These are phyloP conservation scores for Taurulus bubalis DNA, from an alignment of 2,113 vertebrate genomes.

Conservation along the genomic window DNA sequence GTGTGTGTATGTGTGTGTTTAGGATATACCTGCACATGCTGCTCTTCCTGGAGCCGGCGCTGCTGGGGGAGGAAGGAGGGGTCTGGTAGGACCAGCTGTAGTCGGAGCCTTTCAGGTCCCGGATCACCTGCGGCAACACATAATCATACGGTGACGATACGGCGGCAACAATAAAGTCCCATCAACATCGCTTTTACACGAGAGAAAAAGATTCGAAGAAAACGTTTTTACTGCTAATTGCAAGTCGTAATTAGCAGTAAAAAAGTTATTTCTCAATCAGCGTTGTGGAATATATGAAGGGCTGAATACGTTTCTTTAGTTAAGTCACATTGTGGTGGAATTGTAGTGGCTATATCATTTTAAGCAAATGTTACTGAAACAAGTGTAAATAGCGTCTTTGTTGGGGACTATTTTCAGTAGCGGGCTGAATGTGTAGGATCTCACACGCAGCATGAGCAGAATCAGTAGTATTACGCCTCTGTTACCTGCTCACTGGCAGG, in stretches of 20 bases:
- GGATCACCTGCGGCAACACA: slow-evolving; percentile 88
- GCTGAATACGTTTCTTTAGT: not conserved
- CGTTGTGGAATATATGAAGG: not conserved
- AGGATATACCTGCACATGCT: slow-evolving; percentile 95
- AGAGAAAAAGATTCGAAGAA: not conserved
- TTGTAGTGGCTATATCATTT: not conserved
- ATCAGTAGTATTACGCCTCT: not conserved
- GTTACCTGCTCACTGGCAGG: slow-evolving; percentile 96
- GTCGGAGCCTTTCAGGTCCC: slow-evolving; percentile 97
- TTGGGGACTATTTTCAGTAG: not conserved
- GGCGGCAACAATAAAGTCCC: not conserved
- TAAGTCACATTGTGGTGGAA: not conserved
- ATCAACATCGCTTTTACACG: not conserved
- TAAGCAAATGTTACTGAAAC: not conserved
- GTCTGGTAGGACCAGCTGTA: slow-evolving; percentile 99
- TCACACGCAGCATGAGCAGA: not conserved
- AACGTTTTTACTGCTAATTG: not conserved
- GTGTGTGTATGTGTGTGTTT: not conserved
- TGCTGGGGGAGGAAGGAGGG: slow-evolving; percentile 94
- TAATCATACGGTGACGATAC: not conserved
- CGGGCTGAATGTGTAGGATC: not conserved
- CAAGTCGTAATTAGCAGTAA: too few relatives aligned
- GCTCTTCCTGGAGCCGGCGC: slow-evolving; percentile 94
- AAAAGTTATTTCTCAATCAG: not conserved
- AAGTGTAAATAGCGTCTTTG: too few relatives aligned